phyloP scores from a whole-genome alignment of 2,113 vertebrate species.

The Chaetura pelagica region DNA sequence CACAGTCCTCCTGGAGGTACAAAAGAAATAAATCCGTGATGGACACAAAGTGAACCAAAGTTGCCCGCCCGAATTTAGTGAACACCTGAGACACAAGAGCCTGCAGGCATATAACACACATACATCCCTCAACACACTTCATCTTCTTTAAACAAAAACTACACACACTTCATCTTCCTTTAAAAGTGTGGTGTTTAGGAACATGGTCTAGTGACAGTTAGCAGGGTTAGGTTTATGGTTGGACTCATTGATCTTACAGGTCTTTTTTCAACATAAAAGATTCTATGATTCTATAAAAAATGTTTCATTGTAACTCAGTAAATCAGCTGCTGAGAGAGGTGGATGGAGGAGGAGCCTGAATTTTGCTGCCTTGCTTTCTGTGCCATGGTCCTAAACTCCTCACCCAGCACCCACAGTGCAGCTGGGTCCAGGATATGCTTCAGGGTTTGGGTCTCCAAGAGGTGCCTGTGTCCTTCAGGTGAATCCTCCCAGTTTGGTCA shows the following conservation, averaged over 20 bases:
- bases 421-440: not conserved
- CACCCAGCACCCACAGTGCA: fast-evolving
- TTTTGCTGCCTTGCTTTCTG: not conserved
- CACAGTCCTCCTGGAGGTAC: not conserved
- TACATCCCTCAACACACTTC: too few species aligned
- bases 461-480: fast-evolving
- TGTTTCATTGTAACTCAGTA: not conserved
- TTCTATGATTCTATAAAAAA: not conserved
- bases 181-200: not conserved
- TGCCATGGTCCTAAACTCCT: fast-evolving
- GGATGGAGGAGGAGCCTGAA: not conserved
- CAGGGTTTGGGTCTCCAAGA: not conserved
- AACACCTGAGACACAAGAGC: not conserved
- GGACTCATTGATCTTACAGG: not conserved
- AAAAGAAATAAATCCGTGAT: not conserved
- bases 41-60: not conserved
- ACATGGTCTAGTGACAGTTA: not conserved
- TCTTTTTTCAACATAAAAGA: not conserved
- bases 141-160: too few species aligned
- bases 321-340: not conserved
- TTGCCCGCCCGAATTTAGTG: not conserved
- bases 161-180: not conserved
- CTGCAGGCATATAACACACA: not conserved
- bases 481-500: not conserved
- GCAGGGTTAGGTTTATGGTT: not conserved